Conservation (phyloP, 2,113 vertebrate genomes). For the Bos taurus region ARS-UCD2.0 NC_037357.1:112240501-112241000, state of each 20-base stretch:
- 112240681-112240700: neutral
- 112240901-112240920: neutral
- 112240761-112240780: neutral
- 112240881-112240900: conserved; percentile 21
- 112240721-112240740: neutral
- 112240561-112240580: neutral
- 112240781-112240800: neutral
- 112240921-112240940: conserved; percentile 6
- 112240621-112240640: neutral
- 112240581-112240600: neutral
- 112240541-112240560: neutral
- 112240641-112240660: conserved; percentile 9
- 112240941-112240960: conserved; percentile 41
- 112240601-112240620: neutral
- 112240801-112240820: neutral
- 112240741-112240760: neutral
- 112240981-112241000: neutral
- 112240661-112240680: neutral
- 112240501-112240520: neutral
- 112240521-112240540: neutral
- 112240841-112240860: neutral
- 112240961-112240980: neutral
- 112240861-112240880: neutral
- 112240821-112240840: neutral
- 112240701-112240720: neutral